A percentile compares a stretch with the other conserved stretches of the same genome.
These are phyloP conservation scores for Petrophora chlorosata DNA, from an alignment of 2,888 invertebrate species.

Conservation along the genomic window DNA sequence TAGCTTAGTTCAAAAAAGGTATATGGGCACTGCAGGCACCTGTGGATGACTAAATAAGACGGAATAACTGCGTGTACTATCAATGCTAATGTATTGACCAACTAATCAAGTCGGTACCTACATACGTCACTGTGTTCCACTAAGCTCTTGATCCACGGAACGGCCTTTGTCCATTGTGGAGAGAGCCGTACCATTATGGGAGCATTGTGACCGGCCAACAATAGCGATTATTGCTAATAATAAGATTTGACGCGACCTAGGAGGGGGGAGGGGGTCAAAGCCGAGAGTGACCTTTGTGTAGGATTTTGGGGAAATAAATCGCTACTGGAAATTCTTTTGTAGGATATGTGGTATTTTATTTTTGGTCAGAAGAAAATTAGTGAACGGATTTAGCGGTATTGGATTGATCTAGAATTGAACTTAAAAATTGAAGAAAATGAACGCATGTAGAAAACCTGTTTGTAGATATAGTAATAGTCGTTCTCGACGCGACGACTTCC, in stretches of 20 bases:
- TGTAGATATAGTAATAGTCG: too few relatives aligned
- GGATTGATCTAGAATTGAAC: not conserved
- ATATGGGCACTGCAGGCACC: too few relatives aligned
- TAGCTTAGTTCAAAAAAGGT: too few relatives aligned
- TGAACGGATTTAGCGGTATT: not conserved
- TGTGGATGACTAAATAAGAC: too few relatives aligned
- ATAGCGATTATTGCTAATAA: slow-evolving; percentile 61
- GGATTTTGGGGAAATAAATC: slow-evolving; percentile 38
- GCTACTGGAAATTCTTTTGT: slow-evolving; percentile 20
- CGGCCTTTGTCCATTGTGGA: slow-evolving; percentile 45
- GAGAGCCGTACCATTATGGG: slow-evolving; percentile 45
- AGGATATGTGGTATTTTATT: slow-evolving; percentile 9
- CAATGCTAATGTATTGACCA: too few relatives aligned
- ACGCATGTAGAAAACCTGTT: too few relatives aligned
- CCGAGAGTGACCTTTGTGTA: slow-evolving; percentile 35
- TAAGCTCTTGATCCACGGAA: not conserved
- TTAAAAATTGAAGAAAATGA: too few relatives aligned
- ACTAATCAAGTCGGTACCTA: too few relatives aligned
- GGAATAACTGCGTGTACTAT: too few relatives aligned
- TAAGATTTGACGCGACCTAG: slow-evolving; percentile 45
- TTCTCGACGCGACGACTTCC: too few relatives aligned
- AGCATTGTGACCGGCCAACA: slow-evolving; percentile 52
- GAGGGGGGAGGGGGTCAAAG: slow-evolving; percentile 23
- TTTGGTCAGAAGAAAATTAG: slow-evolving; percentile 1
- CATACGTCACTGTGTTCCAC: slow-evolving; percentile 7